Evolutionary conservation across 2,888 invertebrate genomes (phyloP).

Genomic region (Acrobasis suavella): DNA sequence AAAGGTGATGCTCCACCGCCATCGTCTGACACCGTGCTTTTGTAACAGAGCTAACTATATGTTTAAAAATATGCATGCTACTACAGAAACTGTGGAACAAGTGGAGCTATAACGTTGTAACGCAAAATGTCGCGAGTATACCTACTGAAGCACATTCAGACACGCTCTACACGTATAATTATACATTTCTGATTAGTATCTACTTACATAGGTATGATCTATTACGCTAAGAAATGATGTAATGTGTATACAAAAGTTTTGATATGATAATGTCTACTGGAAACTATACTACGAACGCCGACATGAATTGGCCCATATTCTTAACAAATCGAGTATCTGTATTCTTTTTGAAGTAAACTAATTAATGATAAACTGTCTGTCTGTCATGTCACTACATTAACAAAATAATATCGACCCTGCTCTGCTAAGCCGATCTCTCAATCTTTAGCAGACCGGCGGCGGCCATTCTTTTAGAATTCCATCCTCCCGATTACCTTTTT

Average conservation of each 20-base stretch:
- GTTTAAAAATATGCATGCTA: background rate
- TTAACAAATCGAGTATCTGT: background rate
- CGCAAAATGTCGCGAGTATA: background rate
- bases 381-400: background rate
- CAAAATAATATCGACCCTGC: slow-evolving; percentile 1
- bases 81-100: background rate
- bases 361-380: background rate
- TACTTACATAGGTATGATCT: slow-evolving; percentile 12
- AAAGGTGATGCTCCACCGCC: too few relatives aligned
- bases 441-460: background rate
- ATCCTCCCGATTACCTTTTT: background rate
- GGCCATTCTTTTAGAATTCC: background rate
- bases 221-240: slow-evolving; percentile 8
- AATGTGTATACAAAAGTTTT: slow-evolving; percentile 15
- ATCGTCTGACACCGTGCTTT: too few relatives aligned
- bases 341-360: background rate
- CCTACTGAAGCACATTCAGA: slow-evolving; percentile 15
- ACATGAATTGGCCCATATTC: background rate
- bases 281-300: slow-evolving; percentile 8
- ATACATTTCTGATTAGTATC: slow-evolving; percentile 5
- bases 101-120: slow-evolving; percentile 13
- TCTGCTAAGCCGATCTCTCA: background rate
- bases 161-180: slow-evolving; percentile 5
- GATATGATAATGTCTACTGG: slow-evolving; percentile 16
- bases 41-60: too few relatives aligned